Evolutionary conservation across 2,888 invertebrate species (phyloP).

Genomic region (Cheilosia impressa): DNA sequence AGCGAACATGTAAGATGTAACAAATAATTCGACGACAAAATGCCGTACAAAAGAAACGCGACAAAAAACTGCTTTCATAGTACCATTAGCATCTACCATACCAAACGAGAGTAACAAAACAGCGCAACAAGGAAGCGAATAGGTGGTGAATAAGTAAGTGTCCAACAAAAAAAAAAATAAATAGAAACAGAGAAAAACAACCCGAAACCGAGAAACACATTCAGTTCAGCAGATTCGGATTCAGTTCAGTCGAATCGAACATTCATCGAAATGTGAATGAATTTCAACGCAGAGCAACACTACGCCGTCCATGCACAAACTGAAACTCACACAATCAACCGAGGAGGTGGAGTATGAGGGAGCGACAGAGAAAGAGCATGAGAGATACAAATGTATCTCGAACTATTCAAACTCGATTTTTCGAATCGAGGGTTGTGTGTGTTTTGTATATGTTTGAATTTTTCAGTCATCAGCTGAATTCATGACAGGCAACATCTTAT

Average conservation of each 20-base stretch:
- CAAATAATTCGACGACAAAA: conserved; percentile 64
- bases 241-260: conserved; percentile 72
- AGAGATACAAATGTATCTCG: conserved; percentile 74
- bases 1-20: conserved; percentile 1
- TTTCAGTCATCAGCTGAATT: conserved; percentile 84
- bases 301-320: conserved; percentile 32
- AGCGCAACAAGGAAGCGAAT: conserved; percentile 72
- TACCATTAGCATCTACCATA: not conserved
- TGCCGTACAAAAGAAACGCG: conserved; percentile 53
- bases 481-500: conserved; percentile 84
- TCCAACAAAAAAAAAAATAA: conserved; percentile 15
- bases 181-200: conserved; percentile 16
- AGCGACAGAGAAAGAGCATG: conserved; percentile 74
- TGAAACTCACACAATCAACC: conserved; percentile 58
- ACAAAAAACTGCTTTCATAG: conserved; percentile 54
- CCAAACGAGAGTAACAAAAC: conserved; percentile 52
- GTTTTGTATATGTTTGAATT: conserved; percentile 82
- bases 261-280: conserved; percentile 74
- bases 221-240: conserved; percentile 19
- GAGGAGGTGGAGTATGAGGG: conserved; percentile 74
- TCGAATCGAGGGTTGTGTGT: conserved; percentile 81
- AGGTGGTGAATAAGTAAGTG: conserved; percentile 64
- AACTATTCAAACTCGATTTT: conserved; percentile 75
- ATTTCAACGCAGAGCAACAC: conserved; percentile 53
- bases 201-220: not conserved